phyloP scores from a whole-genome alignment of 1,140 invertebrate species.

The Aricia agestis region DNA sequence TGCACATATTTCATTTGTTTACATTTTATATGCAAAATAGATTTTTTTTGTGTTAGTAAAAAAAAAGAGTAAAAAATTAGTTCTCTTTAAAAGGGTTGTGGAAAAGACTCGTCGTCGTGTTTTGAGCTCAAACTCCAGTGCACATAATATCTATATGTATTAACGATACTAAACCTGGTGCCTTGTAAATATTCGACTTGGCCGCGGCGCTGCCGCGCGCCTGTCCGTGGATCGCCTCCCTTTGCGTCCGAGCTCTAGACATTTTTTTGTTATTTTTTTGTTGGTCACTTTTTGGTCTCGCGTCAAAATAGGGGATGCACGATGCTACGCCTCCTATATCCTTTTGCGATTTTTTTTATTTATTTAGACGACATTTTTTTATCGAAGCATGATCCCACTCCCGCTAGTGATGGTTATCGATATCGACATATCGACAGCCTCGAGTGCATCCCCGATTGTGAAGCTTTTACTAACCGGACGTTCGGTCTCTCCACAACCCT shows the following conservation, averaged over 20 bases:
- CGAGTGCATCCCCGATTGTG: constrained; percentile 67
- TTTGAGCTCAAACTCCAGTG: constrained; percentile 35
- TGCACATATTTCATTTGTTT: constrained; percentile 27
- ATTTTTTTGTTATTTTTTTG: constrained; percentile 44
- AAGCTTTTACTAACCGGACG: constrained; percentile 68
- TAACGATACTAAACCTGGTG: constrained; percentile 17
- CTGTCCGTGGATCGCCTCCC: constrained; percentile 52
- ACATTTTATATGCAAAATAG: constrained; percentile 30
- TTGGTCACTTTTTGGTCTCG: constrained; percentile 50
- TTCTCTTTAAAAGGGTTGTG: constrained; percentile 59
- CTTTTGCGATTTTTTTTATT: constrained; percentile 34
- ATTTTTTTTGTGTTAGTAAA: constrained; percentile 18
- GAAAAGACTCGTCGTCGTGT: constrained; percentile 51
- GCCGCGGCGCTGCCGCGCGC: not conserved
- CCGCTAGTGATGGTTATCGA: constrained; percentile 30
- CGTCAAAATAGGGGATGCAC: constrained; percentile 73
- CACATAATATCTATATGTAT: constrained; percentile 14
- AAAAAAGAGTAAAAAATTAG: constrained; percentile 30
- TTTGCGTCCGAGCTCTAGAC: constrained; percentile 64
- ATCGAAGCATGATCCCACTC: constrained; percentile 51
- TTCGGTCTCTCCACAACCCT: constrained; percentile 67
- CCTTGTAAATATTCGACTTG: not conserved
- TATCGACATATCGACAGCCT: constrained; percentile 36
- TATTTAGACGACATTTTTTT: constrained; percentile 19
- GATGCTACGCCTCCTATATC: constrained; percentile 66